Evolutionary conservation across 53 echinoderm and acorn worm species (phyloP).

Genomic region (Apostichopus leukothele): DNA sequence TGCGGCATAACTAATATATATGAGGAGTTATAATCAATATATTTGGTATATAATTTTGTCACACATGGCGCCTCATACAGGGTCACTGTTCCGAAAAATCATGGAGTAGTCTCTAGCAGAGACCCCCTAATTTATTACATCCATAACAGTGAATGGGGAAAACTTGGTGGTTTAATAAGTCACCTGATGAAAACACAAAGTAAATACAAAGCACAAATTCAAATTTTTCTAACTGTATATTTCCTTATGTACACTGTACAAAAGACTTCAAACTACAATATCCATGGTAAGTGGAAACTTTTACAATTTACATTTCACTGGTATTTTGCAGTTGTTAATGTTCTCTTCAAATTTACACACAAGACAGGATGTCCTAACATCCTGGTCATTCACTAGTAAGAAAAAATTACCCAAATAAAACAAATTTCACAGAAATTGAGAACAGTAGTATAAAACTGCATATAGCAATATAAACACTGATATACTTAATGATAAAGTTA

Average conservation of each 20-base stretch:
- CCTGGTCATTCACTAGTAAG: background rate
- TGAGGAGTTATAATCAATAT: too few species aligned
- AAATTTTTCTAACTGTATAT: background rate
- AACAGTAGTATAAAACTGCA: background rate
- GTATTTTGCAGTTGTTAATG: background rate
- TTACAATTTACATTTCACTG: constrained; percentile 9
- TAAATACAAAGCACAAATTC: background rate
- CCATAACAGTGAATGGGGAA: too few species aligned
- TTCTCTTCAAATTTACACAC: constrained; percentile 8
- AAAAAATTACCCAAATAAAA: background rate
- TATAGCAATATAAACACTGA: background rate
- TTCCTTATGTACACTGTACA: constrained; percentile 41
- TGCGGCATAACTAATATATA: too few species aligned
- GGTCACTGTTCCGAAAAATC: too few species aligned
- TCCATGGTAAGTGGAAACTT: background rate
- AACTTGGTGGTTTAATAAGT: too few species aligned
- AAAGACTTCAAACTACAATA: constrained; percentile 7
- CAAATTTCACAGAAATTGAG: too few species aligned
- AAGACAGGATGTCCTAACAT: background rate
- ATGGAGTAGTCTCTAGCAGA: too few species aligned
- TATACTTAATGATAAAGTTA: background rate
- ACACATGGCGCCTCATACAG: too few species aligned
- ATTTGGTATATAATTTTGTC: too few species aligned
- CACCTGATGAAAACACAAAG: background rate
- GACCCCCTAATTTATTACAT: too few species aligned